A percentile compares a stretch with the other conserved stretches of the same genome.
phyloP scores from a whole-genome alignment of 2,888 invertebrate species.

The Drosophila parthenogenetica region DNA sequence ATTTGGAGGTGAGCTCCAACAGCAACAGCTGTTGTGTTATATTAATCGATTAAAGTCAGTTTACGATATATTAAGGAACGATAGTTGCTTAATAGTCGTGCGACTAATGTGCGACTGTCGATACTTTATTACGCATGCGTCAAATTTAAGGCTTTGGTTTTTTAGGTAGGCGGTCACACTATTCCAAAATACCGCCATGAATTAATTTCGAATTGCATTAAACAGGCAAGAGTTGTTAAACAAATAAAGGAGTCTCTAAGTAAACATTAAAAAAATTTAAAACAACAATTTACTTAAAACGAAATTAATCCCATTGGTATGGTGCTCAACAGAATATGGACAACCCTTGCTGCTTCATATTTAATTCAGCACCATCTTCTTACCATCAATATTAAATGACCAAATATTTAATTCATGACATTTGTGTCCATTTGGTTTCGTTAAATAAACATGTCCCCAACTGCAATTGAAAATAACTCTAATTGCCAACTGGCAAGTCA shows the following conservation, averaged over 20 bases:
- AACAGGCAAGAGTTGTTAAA: not conserved
- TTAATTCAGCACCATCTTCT: not conserved
- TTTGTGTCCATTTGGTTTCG: slow-evolving; percentile 29
- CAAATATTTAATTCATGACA: slow-evolving; percentile 31
- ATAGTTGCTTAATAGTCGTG: not conserved
- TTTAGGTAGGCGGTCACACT: slow-evolving; percentile 17
- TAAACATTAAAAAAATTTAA: no score
- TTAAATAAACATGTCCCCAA: slow-evolving; percentile 56
- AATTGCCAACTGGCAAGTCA: slow-evolving; percentile 67
- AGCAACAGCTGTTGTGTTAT: slow-evolving; percentile 13
- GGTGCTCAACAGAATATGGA: not conserved
- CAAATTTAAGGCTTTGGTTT: not conserved
- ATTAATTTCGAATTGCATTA: slow-evolving; percentile 5
- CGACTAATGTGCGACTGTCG: not conserved
- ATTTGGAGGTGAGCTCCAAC: not conserved
- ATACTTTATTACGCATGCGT: not conserved
- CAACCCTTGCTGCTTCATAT: not conserved
- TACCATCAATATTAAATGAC: slow-evolving; percentile 9
- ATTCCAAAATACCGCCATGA: not conserved
- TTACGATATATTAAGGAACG: not conserved
- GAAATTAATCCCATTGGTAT: no score
- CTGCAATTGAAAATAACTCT: slow-evolving; percentile 70
- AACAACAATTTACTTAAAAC: no score
- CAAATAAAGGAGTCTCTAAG: no score
- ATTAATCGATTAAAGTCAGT: slow-evolving; percentile 1